Evolutionary conservation across 2,113 vertebrate species (phyloP).

Genomic region (Gracilinanus agilis): DNA sequence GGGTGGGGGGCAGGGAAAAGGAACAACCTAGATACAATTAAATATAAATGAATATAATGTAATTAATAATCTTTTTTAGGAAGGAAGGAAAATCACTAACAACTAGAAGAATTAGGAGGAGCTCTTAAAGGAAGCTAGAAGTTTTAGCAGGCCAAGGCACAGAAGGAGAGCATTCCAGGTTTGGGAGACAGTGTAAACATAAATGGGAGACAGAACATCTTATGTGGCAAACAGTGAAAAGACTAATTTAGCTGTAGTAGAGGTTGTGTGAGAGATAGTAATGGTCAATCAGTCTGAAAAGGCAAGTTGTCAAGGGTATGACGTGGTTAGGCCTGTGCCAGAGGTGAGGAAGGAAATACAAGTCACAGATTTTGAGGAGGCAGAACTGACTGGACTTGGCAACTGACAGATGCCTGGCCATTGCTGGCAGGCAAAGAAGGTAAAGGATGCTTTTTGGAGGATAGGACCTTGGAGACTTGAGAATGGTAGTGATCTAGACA

Average conservation of each 20-base stretch:
- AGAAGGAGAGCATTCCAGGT: background rate
- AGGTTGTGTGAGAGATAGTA: background rate
- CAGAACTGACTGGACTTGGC: background rate
- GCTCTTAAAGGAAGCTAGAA: background rate
- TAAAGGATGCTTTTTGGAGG: background rate
- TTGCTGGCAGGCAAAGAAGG: background rate
- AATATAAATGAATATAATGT: background rate
- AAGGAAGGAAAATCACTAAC: background rate
- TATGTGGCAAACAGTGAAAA: background rate
- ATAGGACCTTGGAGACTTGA: background rate
- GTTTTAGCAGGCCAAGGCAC: no score
- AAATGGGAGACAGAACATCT: background rate
- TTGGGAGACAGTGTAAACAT: background rate
- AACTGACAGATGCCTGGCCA: background rate
- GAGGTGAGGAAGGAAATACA: background rate
- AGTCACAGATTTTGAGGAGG: background rate
- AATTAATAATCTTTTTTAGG: background rate
- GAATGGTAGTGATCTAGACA: background rate
- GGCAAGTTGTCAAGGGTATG: background rate
- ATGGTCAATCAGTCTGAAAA: background rate
- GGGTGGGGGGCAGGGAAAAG: no score
- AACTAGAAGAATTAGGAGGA: background rate
- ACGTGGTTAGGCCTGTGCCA: background rate
- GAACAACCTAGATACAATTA: background rate
- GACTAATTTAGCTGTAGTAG: background rate